A percentile compares a stretch with the other conserved stretches of the same genome.
Evolutionary conservation across 2,888 invertebrate genomes (phyloP).

Genomic region (Lepidochrysops patricia): DNA sequence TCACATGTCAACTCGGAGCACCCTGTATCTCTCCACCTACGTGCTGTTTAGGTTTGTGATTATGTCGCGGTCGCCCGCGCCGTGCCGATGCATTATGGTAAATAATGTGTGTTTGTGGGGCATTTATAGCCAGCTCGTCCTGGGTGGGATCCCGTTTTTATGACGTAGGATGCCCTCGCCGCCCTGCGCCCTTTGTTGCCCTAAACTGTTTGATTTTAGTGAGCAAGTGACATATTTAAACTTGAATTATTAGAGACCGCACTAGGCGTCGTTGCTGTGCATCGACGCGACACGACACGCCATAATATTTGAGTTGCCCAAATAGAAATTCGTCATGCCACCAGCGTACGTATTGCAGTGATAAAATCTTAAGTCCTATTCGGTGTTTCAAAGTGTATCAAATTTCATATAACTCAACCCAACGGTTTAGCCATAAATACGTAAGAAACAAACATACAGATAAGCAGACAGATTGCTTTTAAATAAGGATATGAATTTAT

Average conservation of each 20-base stretch:
- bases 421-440: no score
- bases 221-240: conserved; percentile 18
- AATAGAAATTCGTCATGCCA: no score
- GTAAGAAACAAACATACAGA: no score
- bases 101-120: conserved; percentile 71
- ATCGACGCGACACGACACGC: background rate
- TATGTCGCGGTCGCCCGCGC: conserved; percentile 61
- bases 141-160: conserved; percentile 51
- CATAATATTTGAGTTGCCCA: no score
- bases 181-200: conserved; percentile 26
- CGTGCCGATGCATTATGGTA: conserved; percentile 69
- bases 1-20: no score
- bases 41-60: conserved; percentile 59
- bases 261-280: background rate
- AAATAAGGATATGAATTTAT: no score
- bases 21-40: conserved; percentile 67
- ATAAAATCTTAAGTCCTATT: no score
- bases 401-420: no score
- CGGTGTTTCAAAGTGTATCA: no score
- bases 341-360: no score
- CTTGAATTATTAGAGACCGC: conserved; percentile 17
- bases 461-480: no score
- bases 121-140: conserved; percentile 66
- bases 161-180: conserved; percentile 29
- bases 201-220: conserved; percentile 27